Evolutionary conservation across 2,888 invertebrate species (phyloP).

Genomic region (Heterodera filipjevi): DNA sequence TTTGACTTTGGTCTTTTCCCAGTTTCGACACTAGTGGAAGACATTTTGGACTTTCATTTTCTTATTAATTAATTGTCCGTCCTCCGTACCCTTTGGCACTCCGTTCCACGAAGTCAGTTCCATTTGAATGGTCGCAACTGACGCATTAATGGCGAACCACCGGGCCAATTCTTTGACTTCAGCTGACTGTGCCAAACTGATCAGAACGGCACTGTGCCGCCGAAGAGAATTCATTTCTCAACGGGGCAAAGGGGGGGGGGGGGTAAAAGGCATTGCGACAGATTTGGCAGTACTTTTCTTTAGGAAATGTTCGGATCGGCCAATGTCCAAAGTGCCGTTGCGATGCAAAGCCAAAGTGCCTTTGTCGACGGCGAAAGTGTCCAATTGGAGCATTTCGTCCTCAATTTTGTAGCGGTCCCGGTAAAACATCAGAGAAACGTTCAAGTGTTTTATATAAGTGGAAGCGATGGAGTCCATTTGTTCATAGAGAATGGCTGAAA

Average conservation of each 20-base stretch:
- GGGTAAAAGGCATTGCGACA: too few relatives aligned
- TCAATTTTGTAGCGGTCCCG: slow-evolving; percentile 35
- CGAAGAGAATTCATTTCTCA: slow-evolving; percentile 8
- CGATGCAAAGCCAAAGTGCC: neutral
- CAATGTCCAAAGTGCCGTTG: too few relatives aligned
- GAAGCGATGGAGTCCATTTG: slow-evolving; percentile 28
- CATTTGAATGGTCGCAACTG: slow-evolving; percentile 43
- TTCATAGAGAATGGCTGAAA: slow-evolving; percentile 40
- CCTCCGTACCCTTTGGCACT: too few relatives aligned
- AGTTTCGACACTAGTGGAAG: too few relatives aligned
- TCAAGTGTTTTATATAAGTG: slow-evolving; percentile 31
- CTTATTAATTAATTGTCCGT: too few relatives aligned
- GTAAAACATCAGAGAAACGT: slow-evolving; percentile 37
- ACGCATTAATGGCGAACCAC: slow-evolving; percentile 22
- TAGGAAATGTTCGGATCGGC: too few relatives aligned
- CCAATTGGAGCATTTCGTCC: slow-evolving; percentile 28
- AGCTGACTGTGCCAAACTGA: slow-evolving; percentile 33
- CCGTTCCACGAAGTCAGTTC: slow-evolving; percentile 38
- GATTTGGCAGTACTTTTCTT: too few relatives aligned
- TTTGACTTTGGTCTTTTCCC: too few relatives aligned
- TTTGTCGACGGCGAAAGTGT: neutral
- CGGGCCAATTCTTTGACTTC: slow-evolving; percentile 26
- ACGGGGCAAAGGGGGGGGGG: too few relatives aligned
- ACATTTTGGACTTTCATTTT: too few relatives aligned
- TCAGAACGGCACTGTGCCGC: slow-evolving; percentile 38